These are phyloP conservation scores for Odocoileus hemionus DNA, from an alignment of 2,113 vertebrate genomes.

Conservation along the genomic window DNA sequence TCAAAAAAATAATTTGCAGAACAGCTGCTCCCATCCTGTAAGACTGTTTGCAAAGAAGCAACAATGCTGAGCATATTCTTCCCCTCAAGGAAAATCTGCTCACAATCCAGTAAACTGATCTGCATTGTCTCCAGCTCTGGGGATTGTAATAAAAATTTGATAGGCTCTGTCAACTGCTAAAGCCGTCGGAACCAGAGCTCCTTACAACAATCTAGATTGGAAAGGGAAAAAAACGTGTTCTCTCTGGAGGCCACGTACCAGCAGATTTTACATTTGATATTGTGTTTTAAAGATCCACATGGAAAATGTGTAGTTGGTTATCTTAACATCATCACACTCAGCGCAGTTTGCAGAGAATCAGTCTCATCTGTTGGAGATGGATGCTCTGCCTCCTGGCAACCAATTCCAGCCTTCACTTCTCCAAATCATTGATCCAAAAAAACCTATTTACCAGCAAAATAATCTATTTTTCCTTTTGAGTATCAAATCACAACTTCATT, in stretches of 20 bases:
- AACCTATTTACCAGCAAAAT: slow-evolving; percentile 42
- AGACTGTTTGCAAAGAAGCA: slow-evolving; percentile 32
- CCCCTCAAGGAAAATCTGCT: slow-evolving; percentile 47
- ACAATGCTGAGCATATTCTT: slow-evolving; percentile 3
- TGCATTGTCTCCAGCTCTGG: slow-evolving; percentile 35
- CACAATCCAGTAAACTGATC: neutral
- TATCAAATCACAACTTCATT: slow-evolving; percentile 43
- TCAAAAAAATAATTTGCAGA: slow-evolving; percentile 37
- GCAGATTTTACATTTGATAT: neutral
- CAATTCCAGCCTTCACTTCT: slow-evolving; percentile 3
- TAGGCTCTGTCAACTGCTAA: slow-evolving; percentile 45
- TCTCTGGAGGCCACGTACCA: neutral
- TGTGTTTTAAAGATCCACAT: slow-evolving; percentile 21
- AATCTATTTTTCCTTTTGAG: slow-evolving; percentile 30
- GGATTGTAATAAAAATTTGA: slow-evolving; percentile 55
- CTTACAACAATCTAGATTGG: neutral
- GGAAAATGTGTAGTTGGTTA: slow-evolving; percentile 34
- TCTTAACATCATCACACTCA: neutral
- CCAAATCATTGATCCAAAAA: slow-evolving; percentile 23
- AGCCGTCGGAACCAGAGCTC: neutral
- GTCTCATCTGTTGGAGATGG: neutral
- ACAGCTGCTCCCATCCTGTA: slow-evolving; percentile 46
- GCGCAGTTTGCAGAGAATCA: neutral
- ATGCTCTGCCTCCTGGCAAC: slow-evolving; percentile 16
- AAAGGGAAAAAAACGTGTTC: neutral